A percentile compares a stretch with the other conserved stretches of the same genome.
Evolutionary conservation across 2,888 invertebrate genomes (phyloP).

Genomic region (Agonum fuliginosum): DNA sequence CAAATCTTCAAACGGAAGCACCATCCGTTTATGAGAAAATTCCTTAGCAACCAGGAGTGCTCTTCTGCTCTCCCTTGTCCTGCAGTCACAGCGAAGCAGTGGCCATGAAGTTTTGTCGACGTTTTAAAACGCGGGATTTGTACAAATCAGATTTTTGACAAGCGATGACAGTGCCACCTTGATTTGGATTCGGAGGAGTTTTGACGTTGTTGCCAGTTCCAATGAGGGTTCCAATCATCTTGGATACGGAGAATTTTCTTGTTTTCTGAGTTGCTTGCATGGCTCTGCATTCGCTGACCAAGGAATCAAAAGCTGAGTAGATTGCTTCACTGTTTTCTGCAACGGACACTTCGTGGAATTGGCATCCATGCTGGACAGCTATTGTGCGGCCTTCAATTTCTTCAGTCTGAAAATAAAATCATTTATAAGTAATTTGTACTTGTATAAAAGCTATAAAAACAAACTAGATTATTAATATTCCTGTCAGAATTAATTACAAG

Average conservation of each 20-base stretch:
- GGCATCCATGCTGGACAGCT: constrained; percentile 81
- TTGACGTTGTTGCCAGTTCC: constrained; percentile 73
- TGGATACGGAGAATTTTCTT: constrained; percentile 85
- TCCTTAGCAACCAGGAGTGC: constrained; percentile 64
- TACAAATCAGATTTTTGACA: constrained; percentile 78
- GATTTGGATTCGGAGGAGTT: constrained; percentile 70
- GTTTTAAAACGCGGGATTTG: constrained; percentile 75
- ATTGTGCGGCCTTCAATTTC: constrained; percentile 82
- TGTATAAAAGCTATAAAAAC: neutral
- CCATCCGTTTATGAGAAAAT: constrained; percentile 29
- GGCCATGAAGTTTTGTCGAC: constrained; percentile 77
- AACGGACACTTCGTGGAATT: constrained; percentile 88
- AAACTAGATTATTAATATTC: neutral
- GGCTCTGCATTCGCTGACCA: constrained; percentile 80
- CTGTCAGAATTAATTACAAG: neutral
- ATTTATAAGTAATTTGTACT: neutral
- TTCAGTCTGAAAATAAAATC: constrained; percentile 76
- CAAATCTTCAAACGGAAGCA: constrained; percentile 25
- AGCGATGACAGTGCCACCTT: constrained; percentile 77
- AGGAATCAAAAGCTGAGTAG: constrained; percentile 82
- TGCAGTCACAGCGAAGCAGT: constrained; percentile 82
- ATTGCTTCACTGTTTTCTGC: constrained; percentile 86
- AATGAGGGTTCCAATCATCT: constrained; percentile 86
- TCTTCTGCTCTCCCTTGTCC: constrained; percentile 67
- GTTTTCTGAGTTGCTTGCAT: constrained; percentile 75